These are phyloP conservation scores for Ascidia mentula DNA, from an alignment of 23 tunicate species.

Conservation along the genomic window DNA sequence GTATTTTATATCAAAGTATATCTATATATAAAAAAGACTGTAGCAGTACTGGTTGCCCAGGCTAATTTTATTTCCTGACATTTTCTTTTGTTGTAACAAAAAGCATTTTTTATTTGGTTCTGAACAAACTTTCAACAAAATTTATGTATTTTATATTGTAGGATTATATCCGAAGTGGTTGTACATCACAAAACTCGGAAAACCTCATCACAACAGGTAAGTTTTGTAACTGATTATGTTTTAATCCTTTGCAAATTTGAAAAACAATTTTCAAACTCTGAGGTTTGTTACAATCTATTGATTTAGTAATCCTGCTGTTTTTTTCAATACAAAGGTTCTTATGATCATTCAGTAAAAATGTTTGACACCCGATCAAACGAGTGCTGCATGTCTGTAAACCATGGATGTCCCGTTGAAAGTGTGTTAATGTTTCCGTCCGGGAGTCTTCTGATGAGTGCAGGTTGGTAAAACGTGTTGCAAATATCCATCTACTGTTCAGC, in stretches of 20 bases:
- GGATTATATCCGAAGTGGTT: constrained; percentile 81
- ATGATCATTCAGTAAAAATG: constrained; percentile 73
- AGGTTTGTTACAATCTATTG: background rate
- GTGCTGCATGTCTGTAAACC: constrained; percentile 41
- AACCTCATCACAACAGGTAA: constrained; percentile 76
- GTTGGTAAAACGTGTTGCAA: too few relatives aligned
- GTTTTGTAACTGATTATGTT: background rate
- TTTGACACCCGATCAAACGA: constrained; percentile 66
- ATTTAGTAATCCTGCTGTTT: background rate
- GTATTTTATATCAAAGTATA: too few relatives aligned
- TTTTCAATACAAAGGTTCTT: constrained; percentile 37
- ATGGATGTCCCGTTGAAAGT: constrained; percentile 79
- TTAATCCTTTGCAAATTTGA: background rate
- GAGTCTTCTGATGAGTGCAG: constrained; percentile 68
- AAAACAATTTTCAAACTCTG: background rate
- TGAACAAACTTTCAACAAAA: background rate
- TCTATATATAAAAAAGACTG: too few relatives aligned
- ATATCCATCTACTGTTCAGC: too few relatives aligned
- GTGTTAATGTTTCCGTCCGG: constrained; percentile 77
- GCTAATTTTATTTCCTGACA: background rate
- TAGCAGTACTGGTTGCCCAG: too few relatives aligned
- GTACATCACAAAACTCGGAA: constrained; percentile 13
- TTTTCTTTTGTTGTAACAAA: background rate
- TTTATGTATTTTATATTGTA: background rate
- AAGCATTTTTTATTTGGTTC: too few relatives aligned